A percentile compares a stretch with the other conserved stretches of the same genome.
phyloP scores from a whole-genome alignment of 2,797 vertebrate genomes.

The Sparus aurata region DNA sequence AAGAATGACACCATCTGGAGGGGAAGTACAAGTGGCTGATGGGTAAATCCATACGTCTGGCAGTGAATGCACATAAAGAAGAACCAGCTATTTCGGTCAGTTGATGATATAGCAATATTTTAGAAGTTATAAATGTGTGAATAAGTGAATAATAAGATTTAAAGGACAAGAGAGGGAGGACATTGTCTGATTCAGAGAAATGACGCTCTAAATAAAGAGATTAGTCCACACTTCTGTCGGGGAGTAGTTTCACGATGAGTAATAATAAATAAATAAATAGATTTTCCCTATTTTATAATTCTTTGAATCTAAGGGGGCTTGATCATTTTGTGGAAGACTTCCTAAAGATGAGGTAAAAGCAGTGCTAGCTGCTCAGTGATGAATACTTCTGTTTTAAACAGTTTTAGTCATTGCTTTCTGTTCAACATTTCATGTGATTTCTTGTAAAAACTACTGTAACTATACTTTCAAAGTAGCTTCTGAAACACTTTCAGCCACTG shows the following conservation, averaged over 20 bases:
- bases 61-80: background rate
- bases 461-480: slow-evolving; percentile 4
- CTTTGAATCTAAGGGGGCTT: background rate
- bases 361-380: background rate
- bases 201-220: background rate
- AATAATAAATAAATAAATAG: no score
- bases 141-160: background rate
- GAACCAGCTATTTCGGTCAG: background rate
- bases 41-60: background rate
- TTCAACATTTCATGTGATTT: slow-evolving; percentile 3
- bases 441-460: background rate
- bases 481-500: slow-evolving; percentile 4
- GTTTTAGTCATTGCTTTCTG: background rate
- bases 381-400: background rate
- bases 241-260: slow-evolving; percentile 6
- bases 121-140: background rate
- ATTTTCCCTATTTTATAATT: background rate
- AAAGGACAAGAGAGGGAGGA: background rate
- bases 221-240: background rate
- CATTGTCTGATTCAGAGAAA: background rate
- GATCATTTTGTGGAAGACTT: background rate
- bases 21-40: slow-evolving; percentile 14
- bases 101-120: background rate
- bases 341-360: background rate
- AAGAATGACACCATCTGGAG: background rate